Base-by-base conservation (phyloP, 2,888 invertebrate genomes). In the Cantharis flavilabris region DNA sequence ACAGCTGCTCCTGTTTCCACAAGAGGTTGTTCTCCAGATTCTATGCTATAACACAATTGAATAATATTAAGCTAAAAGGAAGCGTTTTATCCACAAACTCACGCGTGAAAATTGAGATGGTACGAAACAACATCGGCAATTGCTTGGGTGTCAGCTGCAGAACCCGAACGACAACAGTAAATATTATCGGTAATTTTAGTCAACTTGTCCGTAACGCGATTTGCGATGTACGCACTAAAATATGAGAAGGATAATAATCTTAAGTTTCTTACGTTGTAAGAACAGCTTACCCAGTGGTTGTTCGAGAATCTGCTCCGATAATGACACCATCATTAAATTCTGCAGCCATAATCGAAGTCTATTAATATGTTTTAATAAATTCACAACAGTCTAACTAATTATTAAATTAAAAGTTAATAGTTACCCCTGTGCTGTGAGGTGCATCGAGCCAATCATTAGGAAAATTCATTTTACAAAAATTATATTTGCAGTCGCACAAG, bases 121-220 rank as follows among this genome's bases (percentile, higher is more conserved):
- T 98, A 99, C 18, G 94, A 92, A 13, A 98, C 98, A 88, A 98
- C 96, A 87, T 98, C 98, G 69, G 98, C 94, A 83, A 99, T 96
- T 3, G 99, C 98, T 89, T 99, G 99, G 1, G 99, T 99, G 88
- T 99, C 99, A 13, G 99, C 98, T 13, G 99, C 96, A 3, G 97
- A 96, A 1, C 99, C 99, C 72, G 98, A 98, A 69, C 99, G 95
- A 87, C 98, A 98, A 88, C 98, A 98, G 88, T 98, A 99, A 84
- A 99, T 98, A 81, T 94, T 92, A 85, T 99, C 97, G 0, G 98
- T 97, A 75, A 99, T 93, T 86, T 92, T 94, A 0, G 98, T 98
- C 82, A 99, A 90, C 88, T 99, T 99, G 89, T 99, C 98, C 0
- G 98, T 95, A 28, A 97, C 97, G 85, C 99, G 94, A 89, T 98